phyloP scores from a whole-genome alignment of 2,888 invertebrate species.

The Argyra leucocephala region DNA sequence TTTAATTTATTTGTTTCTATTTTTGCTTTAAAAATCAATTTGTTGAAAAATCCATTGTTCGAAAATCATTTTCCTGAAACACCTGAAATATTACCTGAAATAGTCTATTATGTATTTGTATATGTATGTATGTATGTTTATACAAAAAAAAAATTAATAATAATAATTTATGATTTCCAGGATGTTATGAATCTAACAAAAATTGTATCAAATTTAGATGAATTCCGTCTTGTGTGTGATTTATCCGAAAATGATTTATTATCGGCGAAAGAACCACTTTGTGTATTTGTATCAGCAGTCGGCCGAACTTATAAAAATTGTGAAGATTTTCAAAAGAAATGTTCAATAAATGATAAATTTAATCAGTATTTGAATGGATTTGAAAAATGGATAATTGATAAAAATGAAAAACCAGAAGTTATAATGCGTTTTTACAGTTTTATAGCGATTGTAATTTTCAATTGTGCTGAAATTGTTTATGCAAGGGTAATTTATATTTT shows the following conservation, averaged over 20 bases:
- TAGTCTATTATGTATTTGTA: no score
- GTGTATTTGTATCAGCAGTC: constrained; percentile 37
- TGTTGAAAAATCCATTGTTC: no score
- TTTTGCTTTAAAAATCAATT: no score
- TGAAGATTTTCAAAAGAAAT: constrained; percentile 28
- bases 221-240: constrained; percentile 31
- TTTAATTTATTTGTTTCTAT: no score
- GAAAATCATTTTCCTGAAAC: no score
- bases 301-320: constrained; percentile 28
- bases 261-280: constrained; percentile 37
- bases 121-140: no score
- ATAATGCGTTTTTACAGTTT: constrained; percentile 38
- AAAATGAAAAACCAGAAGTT: constrained; percentile 33
- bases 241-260: constrained; percentile 28
- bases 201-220: constrained; percentile 31
- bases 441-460: constrained; percentile 40
- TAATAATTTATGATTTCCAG: constrained; percentile 12
- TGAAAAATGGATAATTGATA: constrained; percentile 36
- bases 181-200: constrained; percentile 32
- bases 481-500: constrained; percentile 31
- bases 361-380: constrained; percentile 36
- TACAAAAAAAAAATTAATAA: constrained; percentile 1
- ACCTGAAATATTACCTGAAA: no score
- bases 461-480: constrained; percentile 38
- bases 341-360: constrained; percentile 34